Percentiles rank a stretch among this genome's conserved stretches.
phyloP scores from a whole-genome alignment of 1,140 invertebrate genomes.

The Pissodes strobi region DNA sequence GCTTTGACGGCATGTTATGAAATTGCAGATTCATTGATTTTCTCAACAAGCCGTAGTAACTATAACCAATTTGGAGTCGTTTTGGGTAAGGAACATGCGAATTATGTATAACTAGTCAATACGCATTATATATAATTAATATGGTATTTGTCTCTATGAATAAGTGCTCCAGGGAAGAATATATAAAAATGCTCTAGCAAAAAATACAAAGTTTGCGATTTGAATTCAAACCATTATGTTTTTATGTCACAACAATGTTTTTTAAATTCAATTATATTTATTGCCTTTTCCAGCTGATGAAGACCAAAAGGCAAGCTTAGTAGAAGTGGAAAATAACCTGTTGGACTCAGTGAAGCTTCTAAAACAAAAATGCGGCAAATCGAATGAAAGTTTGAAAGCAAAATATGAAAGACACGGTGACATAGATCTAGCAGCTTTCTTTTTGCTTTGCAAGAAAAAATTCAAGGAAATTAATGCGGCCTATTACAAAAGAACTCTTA shows the following conservation, averaged over 20 bases:
- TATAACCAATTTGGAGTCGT: conserved; percentile 31
- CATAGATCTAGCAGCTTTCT: conserved; percentile 42
- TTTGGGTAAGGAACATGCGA: conserved; percentile 18
- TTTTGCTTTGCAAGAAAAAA: conserved; percentile 42
- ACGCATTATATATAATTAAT: too few relatives aligned
- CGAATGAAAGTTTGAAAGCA: conserved; percentile 31
- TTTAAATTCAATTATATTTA: too few relatives aligned
- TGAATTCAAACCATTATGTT: too few relatives aligned
- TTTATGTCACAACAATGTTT: too few relatives aligned
- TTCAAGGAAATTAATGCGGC: conserved; percentile 38
- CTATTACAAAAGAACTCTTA: conserved; percentile 40
- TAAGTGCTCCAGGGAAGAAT: too few relatives aligned
- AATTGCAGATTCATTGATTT: conserved; percentile 27
- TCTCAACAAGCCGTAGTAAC: conserved; percentile 13
- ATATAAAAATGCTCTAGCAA: too few relatives aligned
- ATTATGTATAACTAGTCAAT: too few relatives aligned
- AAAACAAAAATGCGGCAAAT: conserved; percentile 21
- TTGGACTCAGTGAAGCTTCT: conserved; percentile 37
- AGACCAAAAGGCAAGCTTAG: neutral
- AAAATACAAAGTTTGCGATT: too few relatives aligned
- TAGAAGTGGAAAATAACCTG: conserved; percentile 30
- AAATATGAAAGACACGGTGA: conserved; percentile 35
- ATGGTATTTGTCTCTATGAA: too few relatives aligned
- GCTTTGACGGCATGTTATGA: conserved; percentile 28
- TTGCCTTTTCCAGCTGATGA: neutral